Evolutionary conservation across 2,797 vertebrate species (phyloP).

Genomic region (Hylomyscus alleni): DNA sequence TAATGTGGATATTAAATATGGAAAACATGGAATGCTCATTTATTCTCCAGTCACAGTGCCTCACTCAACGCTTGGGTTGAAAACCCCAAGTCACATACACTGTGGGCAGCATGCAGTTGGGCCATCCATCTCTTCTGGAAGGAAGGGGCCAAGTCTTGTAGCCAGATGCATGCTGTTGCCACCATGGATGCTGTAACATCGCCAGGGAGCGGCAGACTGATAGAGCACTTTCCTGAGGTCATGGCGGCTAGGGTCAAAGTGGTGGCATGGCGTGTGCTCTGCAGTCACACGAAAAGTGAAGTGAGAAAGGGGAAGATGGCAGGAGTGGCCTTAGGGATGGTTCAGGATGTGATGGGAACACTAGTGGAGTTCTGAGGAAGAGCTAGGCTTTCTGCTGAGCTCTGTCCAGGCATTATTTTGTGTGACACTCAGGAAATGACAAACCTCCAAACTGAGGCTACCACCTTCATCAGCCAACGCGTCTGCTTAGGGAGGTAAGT

Average conservation of each 20-base stretch:
- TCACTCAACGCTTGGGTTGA: background rate
- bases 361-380: background rate
- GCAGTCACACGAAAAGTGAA: background rate
- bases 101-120: background rate
- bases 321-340: background rate
- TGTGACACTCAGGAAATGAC: too few relatives aligned
- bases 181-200: background rate
- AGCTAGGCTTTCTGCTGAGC: background rate
- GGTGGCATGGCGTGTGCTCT: background rate
- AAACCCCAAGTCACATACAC: background rate
- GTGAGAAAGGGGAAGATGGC: background rate
- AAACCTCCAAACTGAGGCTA: background rate
- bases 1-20: background rate
- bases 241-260: background rate
- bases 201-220: background rate
- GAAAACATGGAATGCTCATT: background rate
- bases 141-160: background rate
- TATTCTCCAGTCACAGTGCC: background rate
- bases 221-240: background rate
- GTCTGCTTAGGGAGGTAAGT: background rate
- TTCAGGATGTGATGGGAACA: background rate
- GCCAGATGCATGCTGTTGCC: rapidly evolving
- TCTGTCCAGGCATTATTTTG: background rate
- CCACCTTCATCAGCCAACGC: background rate
- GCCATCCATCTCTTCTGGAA: background rate